phyloP scores from a whole-genome alignment of 2,888 invertebrate species.

The Lepidonotus clava region DNA sequence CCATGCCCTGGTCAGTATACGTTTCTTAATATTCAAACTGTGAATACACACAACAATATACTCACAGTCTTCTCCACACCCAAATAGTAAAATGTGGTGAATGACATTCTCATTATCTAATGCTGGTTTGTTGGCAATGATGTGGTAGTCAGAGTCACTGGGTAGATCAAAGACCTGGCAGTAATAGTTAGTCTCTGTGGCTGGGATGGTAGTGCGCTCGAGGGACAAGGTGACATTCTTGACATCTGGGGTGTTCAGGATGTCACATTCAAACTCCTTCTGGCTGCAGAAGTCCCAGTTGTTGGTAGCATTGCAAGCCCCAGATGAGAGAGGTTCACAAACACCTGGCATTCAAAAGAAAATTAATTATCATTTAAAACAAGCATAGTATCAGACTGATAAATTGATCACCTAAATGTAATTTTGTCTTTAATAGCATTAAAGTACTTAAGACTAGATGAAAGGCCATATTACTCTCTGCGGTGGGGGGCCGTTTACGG shows the following conservation, averaged over 20 bases:
- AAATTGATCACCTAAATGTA: no score
- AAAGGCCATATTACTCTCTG: no score
- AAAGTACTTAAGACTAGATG: no score
- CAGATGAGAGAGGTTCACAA: slow-evolving; percentile 60
- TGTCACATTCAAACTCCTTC: slow-evolving; percentile 57
- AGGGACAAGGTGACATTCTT: slow-evolving; percentile 46
- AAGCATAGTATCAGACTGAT: no score
- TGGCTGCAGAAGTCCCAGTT: slow-evolving; percentile 59
- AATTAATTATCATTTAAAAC: no score
- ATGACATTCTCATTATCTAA: slow-evolving; percentile 58
- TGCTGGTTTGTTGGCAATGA: slow-evolving; percentile 57
- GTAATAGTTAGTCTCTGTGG: slow-evolving; percentile 59
- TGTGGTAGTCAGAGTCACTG: slow-evolving; percentile 56
- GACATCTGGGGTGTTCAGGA: slow-evolving; percentile 57
- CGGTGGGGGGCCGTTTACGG: no score
- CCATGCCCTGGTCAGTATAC: no score
- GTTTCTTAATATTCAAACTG: no score
- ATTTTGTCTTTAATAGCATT: no score
- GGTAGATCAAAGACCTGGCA: slow-evolving; percentile 60
- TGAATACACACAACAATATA: no score
- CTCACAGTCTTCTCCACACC: slow-evolving; percentile 56
- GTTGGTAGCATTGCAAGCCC: slow-evolving; percentile 53
- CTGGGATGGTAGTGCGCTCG: slow-evolving; percentile 51
- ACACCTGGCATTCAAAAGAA: no score
- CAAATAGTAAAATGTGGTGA: slow-evolving; percentile 58